Base-by-base conservation (phyloP, 2,797 vertebrate species). In the Megaceryle alcyon region DNA sequence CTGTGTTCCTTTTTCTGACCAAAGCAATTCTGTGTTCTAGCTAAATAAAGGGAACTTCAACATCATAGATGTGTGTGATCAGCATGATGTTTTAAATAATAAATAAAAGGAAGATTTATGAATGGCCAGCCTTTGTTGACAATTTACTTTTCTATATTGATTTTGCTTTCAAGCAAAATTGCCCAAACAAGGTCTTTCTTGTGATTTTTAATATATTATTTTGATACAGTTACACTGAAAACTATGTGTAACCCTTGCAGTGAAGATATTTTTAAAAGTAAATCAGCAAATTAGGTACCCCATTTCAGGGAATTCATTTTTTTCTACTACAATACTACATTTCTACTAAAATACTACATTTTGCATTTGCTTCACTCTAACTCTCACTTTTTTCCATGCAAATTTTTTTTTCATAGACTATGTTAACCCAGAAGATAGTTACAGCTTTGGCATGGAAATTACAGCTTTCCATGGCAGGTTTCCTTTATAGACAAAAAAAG, bases 61-160 rank as follows among this genome's bases (percentile, higher is more conserved):
- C 39, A 69, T 75, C 69, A 53, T 3, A 86, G 65, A 49, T 41
- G 16, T 46, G 29, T 72, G 41, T 69, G 76, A 94, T 71, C 87
- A 86, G 48, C 28, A 29, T 37, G 53, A 54, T 17, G 33, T 4
- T 90, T 80, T 29, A 63, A 75, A 66, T 59, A 85, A 87, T 43
- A 88, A 77, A 88, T 56, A 69, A 80, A 94, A 82, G 17, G 80
- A 90, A 84, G 64, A 80, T 87, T 89, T 85, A 92, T 85, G 71
- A 77, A 77, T 77, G 1, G 6, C 22, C 57, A 68, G 71, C 28
- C 79, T 44, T 66, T 87, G 82, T 60, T 89, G 89, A 87, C 64
- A 92, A 91, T 77, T 92, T 71, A 63, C 86, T 96, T 91, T 78
- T 83, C 86, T 88, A 71, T 76, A 91, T 65, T 90, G 92, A 90